Evolutionary conservation across 1,140 invertebrate genomes (phyloP).

Genomic region (Euwallacea fornicatus): DNA sequence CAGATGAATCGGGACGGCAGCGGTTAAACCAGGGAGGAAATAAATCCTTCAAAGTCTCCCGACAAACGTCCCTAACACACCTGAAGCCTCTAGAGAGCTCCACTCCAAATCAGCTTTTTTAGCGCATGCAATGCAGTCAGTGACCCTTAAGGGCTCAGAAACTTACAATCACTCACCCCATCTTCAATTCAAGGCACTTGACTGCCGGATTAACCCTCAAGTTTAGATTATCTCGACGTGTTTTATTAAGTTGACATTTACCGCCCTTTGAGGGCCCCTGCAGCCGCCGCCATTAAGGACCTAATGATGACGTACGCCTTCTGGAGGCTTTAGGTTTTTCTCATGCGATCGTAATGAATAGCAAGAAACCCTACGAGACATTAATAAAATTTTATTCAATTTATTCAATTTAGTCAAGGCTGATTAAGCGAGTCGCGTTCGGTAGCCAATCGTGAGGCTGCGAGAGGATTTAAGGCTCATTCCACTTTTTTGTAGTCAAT

Average conservation of each 20-base stretch:
- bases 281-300: background rate
- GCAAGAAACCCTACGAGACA: background rate
- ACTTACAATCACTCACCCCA: background rate
- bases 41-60: no score
- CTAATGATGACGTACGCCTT: background rate
- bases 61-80: no score
- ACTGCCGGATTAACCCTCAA: background rate
- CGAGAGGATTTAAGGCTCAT: slow-evolving; percentile 16
- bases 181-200: slow-evolving; percentile 5
- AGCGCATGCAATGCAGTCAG: no score
- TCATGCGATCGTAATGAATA: background rate
- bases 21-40: no score
- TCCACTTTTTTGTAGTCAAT: slow-evolving; percentile 30
- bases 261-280: background rate
- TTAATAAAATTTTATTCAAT: slow-evolving; percentile 7
- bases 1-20: no score
- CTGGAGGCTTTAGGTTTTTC: background rate
- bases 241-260: slow-evolving; percentile 6
- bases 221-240: slow-evolving; percentile 3
- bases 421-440: slow-evolving; percentile 17
- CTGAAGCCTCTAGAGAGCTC: no score
- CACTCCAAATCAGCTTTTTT: no score
- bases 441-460: slow-evolving; percentile 24
- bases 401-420: slow-evolving; percentile 21
- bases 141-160: no score